Evolutionary conservation across 2,113 vertebrate species (phyloP), one percentile per base, ranked within the genome.

Genomic region (Psittacula cyanocephala): DNA sequence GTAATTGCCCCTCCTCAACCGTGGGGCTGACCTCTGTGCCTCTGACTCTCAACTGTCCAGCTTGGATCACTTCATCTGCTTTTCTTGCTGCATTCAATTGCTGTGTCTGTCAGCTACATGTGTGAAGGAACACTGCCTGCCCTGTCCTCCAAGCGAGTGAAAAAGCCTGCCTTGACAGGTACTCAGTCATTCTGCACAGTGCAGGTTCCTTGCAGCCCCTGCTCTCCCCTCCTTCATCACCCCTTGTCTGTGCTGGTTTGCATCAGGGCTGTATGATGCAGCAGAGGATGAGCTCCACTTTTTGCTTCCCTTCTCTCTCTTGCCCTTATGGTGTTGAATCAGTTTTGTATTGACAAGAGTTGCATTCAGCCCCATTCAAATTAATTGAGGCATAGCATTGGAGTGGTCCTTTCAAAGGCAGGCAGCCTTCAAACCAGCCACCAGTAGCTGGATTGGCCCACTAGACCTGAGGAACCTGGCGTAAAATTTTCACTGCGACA

Each of bases 211-310:
- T 70, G 65, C 17, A 68, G 28, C 25, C 35, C 2, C 0, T 71
- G 43, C 25, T 23, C 7, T 53, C 25, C 68, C 24, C n/a, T 3
- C 0, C 23, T 46, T 64, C 20, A 33, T 25, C 0, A 0, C 17
- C 47, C 8, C 0, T 0, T 55, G 50, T 46, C 23, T 14, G 0
- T 2, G 2, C 15, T 53, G 55, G 15, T 6, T 50, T 81, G 37
- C 55, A 23, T n/a, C 44, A 52, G 31, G 24, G 41, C 39, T 62
- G 9, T 55, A 1, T 41, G 47, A 13, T 64, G 17, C 49, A 81
- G 33, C 25, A 60, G 67, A n/a, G 18, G 10, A 37, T 76, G 37
- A 93, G 14, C 41, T 82, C 17, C 18, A 7, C 29, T 27, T 71
- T 22, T 35, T 4, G 1, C 33, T 69, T 83, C 13, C 7, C 25